These are phyloP conservation scores for Saccopteryx bilineata DNA, from an alignment of 2,113 vertebrate species.

Conservation along the genomic window DNA sequence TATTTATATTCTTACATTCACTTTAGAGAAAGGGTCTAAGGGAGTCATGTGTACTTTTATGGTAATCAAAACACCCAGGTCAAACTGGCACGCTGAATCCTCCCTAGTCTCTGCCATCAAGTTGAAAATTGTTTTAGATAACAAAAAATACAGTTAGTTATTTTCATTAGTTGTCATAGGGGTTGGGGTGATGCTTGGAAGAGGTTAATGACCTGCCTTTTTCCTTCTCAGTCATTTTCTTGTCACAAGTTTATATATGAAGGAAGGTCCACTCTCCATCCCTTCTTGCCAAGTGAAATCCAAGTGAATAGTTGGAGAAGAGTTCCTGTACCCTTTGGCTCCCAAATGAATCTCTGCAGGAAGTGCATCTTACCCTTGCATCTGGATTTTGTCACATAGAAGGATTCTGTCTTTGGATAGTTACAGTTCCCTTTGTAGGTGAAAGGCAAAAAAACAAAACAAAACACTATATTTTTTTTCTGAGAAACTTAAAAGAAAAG, in stretches of 20 bases:
- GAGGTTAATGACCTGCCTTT: not conserved
- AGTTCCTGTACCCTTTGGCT: not conserved
- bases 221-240: not conserved
- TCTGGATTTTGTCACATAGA: conserved; percentile 67
- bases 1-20: not conserved
- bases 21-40: not conserved
- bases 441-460: not conserved
- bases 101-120: not conserved
- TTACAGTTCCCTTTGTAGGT: conserved; percentile 50
- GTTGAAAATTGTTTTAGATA: not conserved
- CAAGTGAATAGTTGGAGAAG: not conserved
- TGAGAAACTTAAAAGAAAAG: conserved; percentile 39
- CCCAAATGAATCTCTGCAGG: not conserved
- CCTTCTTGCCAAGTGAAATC: not conserved
- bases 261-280: not conserved
- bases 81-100: not conserved
- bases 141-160: conserved; percentile 28
- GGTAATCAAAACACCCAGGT: not conserved
- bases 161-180: not conserved
- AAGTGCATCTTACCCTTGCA: not conserved
- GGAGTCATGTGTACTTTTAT: not conserved
- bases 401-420: conserved; percentile 40
- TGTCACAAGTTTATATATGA: not conserved
- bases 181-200: not conserved
- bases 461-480: not conserved